phyloP scores from a whole-genome alignment of 2,888 invertebrate genomes.

The Caenorhabditis virilis region DNA sequence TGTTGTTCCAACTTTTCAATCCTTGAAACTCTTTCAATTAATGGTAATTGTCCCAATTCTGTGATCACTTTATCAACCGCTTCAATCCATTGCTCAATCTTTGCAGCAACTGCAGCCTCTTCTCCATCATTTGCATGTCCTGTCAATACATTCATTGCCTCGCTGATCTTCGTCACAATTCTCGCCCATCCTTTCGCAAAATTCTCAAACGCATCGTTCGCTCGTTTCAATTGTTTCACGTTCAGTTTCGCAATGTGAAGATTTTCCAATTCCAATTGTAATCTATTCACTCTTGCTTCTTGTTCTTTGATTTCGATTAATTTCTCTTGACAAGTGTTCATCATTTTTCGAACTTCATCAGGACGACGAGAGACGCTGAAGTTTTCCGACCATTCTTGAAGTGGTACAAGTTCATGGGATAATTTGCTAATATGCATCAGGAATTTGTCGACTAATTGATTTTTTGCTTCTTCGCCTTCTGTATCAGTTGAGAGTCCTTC shows the following conservation, averaged over 20 bases:
- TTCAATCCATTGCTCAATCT: constrained; percentile 55
- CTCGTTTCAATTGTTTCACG: constrained; percentile 54
- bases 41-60: constrained; percentile 42
- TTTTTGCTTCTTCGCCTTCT: constrained; percentile 34
- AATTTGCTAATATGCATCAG: constrained; percentile 53
- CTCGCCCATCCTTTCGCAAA: constrained; percentile 63
- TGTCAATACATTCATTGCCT: constrained; percentile 57
- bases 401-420: constrained; percentile 53
- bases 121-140: constrained; percentile 52
- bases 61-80: constrained; percentile 48
- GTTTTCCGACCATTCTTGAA: constrained; percentile 53
- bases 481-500: constrained; percentile 39
- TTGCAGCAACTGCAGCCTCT: constrained; percentile 48
- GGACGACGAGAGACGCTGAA: constrained; percentile 42
- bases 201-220: constrained; percentile 64
- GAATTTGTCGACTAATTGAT: constrained; percentile 57
- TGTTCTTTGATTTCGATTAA: constrained; percentile 60
- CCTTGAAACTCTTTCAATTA: constrained; percentile 38
- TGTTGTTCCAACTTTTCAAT: constrained; percentile 53
- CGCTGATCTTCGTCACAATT: constrained; percentile 61
- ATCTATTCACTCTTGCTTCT: constrained; percentile 50
- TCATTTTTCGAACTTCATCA: constrained; percentile 54
- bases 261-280: constrained; percentile 57
- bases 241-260: constrained; percentile 54
- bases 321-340: constrained; percentile 60